Percentiles rank a stretch among this genome's conserved stretches.
phyloP scores from a whole-genome alignment of 2,797 vertebrate genomes.

The Mionectes olivaceus region DNA sequence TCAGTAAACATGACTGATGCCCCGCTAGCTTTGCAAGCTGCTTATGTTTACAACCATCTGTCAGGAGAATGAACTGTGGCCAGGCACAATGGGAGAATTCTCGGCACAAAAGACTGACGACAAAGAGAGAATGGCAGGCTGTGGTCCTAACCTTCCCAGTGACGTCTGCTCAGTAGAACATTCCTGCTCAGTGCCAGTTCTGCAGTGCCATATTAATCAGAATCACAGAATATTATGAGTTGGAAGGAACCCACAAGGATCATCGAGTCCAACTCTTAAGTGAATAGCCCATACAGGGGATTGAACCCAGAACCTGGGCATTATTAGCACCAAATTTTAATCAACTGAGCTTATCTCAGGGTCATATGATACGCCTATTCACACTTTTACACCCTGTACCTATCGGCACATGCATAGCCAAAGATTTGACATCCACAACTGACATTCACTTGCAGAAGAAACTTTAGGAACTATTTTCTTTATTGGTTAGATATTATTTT shows the following conservation, averaged over 20 bases:
- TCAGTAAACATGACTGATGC: not conserved
- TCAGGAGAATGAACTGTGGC: not conserved
- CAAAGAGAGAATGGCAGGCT: not conserved
- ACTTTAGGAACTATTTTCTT: not conserved
- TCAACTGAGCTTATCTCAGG: not conserved
- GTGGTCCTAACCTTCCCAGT: not conserved
- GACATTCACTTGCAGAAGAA: not conserved
- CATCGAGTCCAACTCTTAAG: not conserved
- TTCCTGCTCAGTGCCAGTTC: not conserved
- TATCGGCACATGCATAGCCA: not conserved
- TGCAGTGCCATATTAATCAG: not conserved
- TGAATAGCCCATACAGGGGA: not conserved
- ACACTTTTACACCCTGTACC: not conserved
- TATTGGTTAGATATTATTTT: not conserved
- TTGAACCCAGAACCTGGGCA: not conserved
- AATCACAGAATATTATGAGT: not conserved
- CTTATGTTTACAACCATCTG: not conserved
- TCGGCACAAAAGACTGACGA: not conserved
- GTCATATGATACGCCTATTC: constrained; percentile 12
- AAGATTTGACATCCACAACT: not conserved
- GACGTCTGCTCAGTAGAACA: constrained; percentile 26
- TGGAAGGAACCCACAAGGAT: not conserved
- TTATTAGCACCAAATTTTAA: not conserved
- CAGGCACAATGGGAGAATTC: not conserved
- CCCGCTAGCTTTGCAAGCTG: not conserved